These are phyloP conservation scores for Xestia ashworthii DNA, from an alignment of 2,888 invertebrate species.

Conservation along the genomic window DNA sequence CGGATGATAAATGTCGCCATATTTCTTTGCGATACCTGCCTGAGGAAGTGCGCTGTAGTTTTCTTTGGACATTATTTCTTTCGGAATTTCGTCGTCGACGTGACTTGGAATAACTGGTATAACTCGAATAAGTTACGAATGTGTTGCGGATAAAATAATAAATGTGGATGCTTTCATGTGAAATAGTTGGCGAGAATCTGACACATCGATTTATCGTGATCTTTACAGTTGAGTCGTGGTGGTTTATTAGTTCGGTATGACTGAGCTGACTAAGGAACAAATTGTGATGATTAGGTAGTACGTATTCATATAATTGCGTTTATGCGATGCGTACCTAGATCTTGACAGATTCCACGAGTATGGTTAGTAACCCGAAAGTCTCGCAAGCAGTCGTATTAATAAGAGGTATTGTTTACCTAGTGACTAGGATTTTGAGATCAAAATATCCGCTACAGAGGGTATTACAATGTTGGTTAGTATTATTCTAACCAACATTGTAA, in stretches of 20 bases:
- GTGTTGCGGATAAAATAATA: slow-evolving; percentile 34
- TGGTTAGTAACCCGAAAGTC: not conserved
- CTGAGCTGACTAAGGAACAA: not conserved
- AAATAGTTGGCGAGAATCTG: not conserved
- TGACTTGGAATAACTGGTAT: slow-evolving; percentile 35
- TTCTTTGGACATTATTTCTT: slow-evolving; percentile 51
- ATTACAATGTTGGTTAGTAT: not conserved
- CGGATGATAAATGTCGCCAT: slow-evolving; percentile 62
- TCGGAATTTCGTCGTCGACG: slow-evolving; percentile 33
- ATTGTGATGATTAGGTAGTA: not conserved
- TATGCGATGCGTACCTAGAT: not conserved
- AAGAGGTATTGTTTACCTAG: not conserved
- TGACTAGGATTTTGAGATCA: not conserved
- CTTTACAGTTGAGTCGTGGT: slow-evolving; percentile 1
- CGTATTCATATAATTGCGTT: not conserved
- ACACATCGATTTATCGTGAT: slow-evolving; percentile 11
- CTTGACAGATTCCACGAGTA: not conserved
- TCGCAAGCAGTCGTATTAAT: not conserved
- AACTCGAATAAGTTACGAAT: slow-evolving; percentile 27
- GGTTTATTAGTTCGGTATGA: not conserved
- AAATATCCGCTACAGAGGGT: not conserved
- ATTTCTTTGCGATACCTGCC: slow-evolving; percentile 57
- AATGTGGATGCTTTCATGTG: slow-evolving; percentile 19
- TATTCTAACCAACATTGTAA: no score
- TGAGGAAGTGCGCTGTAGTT: slow-evolving; percentile 57